A percentile compares a stretch with the other conserved stretches of the same genome.
Conservation (phyloP, 2,797 vertebrate species). For the Apodemus agrarius region DNA sequence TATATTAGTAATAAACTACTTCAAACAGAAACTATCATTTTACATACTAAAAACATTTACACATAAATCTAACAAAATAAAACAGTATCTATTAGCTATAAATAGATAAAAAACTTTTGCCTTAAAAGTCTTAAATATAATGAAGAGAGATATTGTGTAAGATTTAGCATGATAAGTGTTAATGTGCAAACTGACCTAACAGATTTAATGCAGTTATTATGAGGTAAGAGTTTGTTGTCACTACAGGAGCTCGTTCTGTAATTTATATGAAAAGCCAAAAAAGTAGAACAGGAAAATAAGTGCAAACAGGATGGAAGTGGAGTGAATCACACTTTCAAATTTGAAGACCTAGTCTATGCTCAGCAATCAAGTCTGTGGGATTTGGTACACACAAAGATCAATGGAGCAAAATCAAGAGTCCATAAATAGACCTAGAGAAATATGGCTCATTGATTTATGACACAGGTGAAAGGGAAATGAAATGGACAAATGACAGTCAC, state of each 20-base stretch:
- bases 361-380: neutral
- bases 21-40: neutral
- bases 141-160: neutral
- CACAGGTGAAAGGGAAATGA: neutral
- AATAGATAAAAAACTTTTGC: neutral
- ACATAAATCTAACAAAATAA: neutral
- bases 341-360: neutral
- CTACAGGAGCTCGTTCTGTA: neutral
- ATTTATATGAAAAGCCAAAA: neutral
- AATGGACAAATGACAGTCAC: neutral
- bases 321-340: neutral
- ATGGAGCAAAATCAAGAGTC: neutral
- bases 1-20: neutral
- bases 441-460: neutral
- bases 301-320: neutral
- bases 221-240: neutral
- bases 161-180: neutral
- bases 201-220: neutral
- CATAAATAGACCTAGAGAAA: slow-evolving; percentile 27
- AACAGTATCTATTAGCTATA: neutral
- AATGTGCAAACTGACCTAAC: neutral
- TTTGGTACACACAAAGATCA: slow-evolving; percentile 7
- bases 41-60: neutral
- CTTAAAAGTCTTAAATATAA: neutral
- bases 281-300: neutral